Evolutionary conservation across 2,113 vertebrate genomes (phyloP), one percentile per base, ranked within the genome.

Genomic region (Hassar affinis): DNA sequence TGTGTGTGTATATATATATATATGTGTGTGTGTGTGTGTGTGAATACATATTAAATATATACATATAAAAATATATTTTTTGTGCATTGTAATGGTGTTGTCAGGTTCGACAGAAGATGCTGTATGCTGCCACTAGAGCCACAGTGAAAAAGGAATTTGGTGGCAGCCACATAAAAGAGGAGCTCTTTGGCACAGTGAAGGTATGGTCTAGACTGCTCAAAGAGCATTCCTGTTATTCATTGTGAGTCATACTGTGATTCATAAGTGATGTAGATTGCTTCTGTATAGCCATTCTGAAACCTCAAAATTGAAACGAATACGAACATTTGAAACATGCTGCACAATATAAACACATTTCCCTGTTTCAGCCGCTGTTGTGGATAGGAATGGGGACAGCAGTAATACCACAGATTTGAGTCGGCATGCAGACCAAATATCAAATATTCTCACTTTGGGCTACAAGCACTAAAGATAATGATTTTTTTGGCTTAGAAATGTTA

Each of bases 81-180:
- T 45, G 6, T 2, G 0, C 64, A 20, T 6, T 47, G 22, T 47
- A 69, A 59, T 14, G 33, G 10, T 62, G 1, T 42, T 62, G 25
- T 54, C 78, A 97, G 96, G 95, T 97, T 87, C 93, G 96, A 74
- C 96, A 96, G 56, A 97, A 97, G 90, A 97, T 97, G 96, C 86
- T 97, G 45, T 97, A 96, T 89, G 96, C 96, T 84, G 96, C 96
- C 78, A 97, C 96, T 11, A 91, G 95, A 91, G 95, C 95, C 83
- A 96, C 95, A 0, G 89, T 97, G 83, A 97, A 97, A 89, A 96
- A 96, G 86, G 96, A 97, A 83, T 97, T 97, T 93, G 96, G 96
- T 87, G 95, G 95, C 38, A 94, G 95, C 45, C 96, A 96, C 85
- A 96, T 97, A 89, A 97, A 97, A 90, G 95, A 96, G 86, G 96